Evolutionary conservation across 2,797 vertebrate species (phyloP).

Genomic region (Smutsia temminckii): DNA sequence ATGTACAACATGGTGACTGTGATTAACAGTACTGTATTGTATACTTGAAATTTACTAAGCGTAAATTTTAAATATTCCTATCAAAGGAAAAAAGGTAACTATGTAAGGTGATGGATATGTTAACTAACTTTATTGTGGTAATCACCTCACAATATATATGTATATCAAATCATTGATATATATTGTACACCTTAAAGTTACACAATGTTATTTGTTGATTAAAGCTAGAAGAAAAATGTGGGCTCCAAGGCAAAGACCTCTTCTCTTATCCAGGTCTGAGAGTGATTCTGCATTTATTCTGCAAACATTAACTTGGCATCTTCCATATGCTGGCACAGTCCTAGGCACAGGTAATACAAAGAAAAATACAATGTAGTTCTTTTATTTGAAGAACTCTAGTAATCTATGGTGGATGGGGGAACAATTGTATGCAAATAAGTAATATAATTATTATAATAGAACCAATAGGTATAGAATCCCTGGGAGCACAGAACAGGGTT

Average conservation of each 20-base stretch:
- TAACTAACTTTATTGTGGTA: not conserved
- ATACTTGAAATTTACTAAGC: not conserved
- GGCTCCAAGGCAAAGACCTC: not conserved
- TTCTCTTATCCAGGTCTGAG: not conserved
- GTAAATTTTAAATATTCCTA: not conserved
- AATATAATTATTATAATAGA: not conserved
- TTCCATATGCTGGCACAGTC: not conserved
- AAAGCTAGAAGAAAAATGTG: not conserved
- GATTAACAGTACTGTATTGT: not conserved
- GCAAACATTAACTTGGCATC: not conserved
- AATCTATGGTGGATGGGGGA: not conserved
- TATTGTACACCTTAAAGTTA: not conserved
- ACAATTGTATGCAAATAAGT: not conserved
- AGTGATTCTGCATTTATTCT: not conserved
- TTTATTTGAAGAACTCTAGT: not conserved
- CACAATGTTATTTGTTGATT: not conserved
- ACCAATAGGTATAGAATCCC: not conserved
- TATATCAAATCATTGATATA: not conserved
- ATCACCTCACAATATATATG: not conserved
- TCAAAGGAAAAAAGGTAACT: not conserved
- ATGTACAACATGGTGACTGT: not conserved
- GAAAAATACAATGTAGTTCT: not conserved
- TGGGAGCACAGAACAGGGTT: not conserved
- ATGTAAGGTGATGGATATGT: not conserved
- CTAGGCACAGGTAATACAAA: not conserved